phyloP scores from a whole-genome alignment of 2,797 vertebrate species.

The Neopelma chrysocephalum region DNA sequence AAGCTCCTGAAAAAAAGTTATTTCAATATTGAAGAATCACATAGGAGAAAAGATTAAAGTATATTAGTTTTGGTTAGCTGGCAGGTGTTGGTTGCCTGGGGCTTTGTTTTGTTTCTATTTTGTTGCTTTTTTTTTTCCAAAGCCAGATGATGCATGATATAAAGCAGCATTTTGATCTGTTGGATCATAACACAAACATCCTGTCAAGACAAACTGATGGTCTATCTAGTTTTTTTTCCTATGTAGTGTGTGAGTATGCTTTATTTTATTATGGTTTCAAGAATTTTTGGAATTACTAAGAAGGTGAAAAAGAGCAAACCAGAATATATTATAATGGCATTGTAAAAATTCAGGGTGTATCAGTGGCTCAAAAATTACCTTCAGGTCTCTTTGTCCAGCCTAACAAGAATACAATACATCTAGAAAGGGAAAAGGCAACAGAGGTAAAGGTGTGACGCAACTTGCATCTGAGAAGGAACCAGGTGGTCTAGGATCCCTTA shows the following conservation, averaged over 20 bases:
- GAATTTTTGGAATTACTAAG: background rate
- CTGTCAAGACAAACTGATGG: constrained; percentile 16
- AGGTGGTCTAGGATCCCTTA: background rate
- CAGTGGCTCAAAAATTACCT: background rate
- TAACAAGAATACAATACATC: background rate
- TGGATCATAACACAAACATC: constrained; percentile 42
- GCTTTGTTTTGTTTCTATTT: background rate
- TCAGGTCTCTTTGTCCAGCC: background rate
- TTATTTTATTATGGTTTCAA: background rate
- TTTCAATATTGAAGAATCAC: background rate
- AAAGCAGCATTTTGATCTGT: background rate
- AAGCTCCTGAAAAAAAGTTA: background rate
- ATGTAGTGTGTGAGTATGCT: background rate
- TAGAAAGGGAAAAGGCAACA: background rate
- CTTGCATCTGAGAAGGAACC: background rate
- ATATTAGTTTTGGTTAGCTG: background rate
- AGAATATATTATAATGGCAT: background rate
- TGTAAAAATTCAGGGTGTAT: background rate
- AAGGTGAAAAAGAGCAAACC: background rate
- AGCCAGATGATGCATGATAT: background rate
- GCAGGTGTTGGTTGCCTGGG: background rate
- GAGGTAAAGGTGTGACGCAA: background rate
- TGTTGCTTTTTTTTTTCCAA: background rate
- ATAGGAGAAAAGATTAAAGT: background rate
- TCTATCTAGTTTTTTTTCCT: background rate